Evolutionary conservation across 2,888 invertebrate genomes (phyloP).

Genomic region (Agrochola lota): DNA sequence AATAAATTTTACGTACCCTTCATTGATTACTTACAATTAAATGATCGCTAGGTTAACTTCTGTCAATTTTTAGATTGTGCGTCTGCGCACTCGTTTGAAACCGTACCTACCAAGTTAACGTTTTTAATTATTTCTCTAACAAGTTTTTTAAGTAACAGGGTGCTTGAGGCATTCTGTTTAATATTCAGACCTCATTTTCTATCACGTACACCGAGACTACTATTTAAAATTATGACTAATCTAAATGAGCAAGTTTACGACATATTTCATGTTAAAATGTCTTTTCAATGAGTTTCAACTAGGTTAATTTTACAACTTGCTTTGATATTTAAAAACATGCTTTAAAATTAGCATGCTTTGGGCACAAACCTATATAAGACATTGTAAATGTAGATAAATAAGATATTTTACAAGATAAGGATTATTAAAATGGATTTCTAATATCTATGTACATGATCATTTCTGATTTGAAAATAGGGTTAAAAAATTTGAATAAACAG

Average conservation of each 20-base stretch:
- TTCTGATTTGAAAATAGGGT: conserved; percentile 6
- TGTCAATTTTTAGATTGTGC: background rate
- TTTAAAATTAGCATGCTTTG: conserved; percentile 44
- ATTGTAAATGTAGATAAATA: conserved; percentile 26
- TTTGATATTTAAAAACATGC: conserved; percentile 54
- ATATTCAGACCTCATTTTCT: conserved; percentile 48
- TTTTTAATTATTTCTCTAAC: conserved; percentile 49
- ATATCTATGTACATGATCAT: conserved; percentile 31
- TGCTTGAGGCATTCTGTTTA: conserved; percentile 23
- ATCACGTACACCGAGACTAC: conserved; percentile 37
- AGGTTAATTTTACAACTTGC: conserved; percentile 47
- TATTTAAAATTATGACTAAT: conserved; percentile 43
- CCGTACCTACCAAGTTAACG: background rate
- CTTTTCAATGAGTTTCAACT: conserved; percentile 54
- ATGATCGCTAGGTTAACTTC: no score
- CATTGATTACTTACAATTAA: no score
- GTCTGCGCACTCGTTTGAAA: conserved; percentile 1
- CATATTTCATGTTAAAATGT: conserved; percentile 50
- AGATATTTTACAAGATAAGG: conserved; percentile 19
- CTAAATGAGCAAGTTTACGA: conserved; percentile 35
- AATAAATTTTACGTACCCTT: no score
- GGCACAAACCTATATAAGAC: conserved; percentile 26
- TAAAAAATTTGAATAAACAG: background rate
- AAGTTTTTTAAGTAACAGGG: conserved; percentile 24
- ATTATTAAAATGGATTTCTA: conserved; percentile 15